These are phyloP conservation scores for Drosophila lacertosa DNA, from an alignment of 1,140 invertebrate genomes.

Conservation along the genomic window DNA sequence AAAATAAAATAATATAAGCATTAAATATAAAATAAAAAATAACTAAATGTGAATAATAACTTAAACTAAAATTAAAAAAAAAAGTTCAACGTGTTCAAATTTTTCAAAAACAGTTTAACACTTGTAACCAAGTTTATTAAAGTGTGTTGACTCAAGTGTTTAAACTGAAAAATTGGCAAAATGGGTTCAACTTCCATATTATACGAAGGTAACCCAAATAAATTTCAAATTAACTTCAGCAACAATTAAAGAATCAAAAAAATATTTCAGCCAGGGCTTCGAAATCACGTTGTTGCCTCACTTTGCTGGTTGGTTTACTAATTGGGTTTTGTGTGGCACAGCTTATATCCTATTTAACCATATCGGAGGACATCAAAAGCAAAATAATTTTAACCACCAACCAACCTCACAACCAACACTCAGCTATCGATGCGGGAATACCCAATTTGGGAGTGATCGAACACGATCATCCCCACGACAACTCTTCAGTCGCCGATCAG, in stretches of 20 bases:
- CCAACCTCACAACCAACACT: not conserved
- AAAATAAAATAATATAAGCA: too few species aligned
- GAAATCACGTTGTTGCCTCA: conserved; percentile 87
- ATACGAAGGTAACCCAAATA: not conserved
- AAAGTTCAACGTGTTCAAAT: too few species aligned
- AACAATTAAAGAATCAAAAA: too few species aligned
- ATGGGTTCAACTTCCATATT: not conserved
- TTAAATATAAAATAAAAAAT: too few species aligned
- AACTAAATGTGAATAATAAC: too few species aligned
- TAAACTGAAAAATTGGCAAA: not conserved
- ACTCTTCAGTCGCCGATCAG: conserved; percentile 47
- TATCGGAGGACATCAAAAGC: conserved; percentile 5
- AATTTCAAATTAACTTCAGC: not conserved
- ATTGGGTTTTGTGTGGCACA: conserved; percentile 17
- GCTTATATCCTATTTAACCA: conserved; percentile 6
- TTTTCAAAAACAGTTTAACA: too few species aligned
- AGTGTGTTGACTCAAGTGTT: not conserved
- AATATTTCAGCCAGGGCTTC: not conserved
- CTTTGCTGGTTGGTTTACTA: conserved; percentile 89
- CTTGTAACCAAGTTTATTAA: too few species aligned
- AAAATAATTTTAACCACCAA: not conserved
- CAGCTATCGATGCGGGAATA: not conserved
- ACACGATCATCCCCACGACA: conserved; percentile 77
- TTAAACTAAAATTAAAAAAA: too few species aligned
- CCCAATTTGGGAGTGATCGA: conserved; percentile 84